Evolutionary conservation across 2,888 invertebrate genomes (phyloP).

Genomic region (Salpingus planirostris): DNA sequence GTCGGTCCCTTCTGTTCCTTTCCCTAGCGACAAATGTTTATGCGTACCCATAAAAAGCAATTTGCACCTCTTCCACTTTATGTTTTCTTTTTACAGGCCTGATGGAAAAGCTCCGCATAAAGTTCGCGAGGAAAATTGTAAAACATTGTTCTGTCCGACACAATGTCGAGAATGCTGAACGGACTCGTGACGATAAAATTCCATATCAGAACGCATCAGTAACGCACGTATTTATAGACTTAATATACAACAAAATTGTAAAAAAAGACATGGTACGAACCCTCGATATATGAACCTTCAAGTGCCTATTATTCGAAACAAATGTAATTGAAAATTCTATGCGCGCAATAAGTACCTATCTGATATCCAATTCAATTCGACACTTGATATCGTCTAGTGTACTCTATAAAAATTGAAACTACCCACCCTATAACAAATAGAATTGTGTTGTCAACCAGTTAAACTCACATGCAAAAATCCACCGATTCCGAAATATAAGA

Average conservation of each 20-base stretch:
- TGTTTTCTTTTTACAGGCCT: slow-evolving; percentile 21
- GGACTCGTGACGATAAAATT: slow-evolving; percentile 1
- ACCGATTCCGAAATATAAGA: slow-evolving; percentile 54
- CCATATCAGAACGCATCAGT: background rate
- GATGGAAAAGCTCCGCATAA: slow-evolving; percentile 11
- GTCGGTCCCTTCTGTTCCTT: slow-evolving; percentile 17
- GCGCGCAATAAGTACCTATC: no score
- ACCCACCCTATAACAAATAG: no score
- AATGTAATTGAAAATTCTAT: no score
- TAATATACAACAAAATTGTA: no score
- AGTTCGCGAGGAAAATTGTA: slow-evolving; percentile 1
- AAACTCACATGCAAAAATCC: slow-evolving; percentile 59
- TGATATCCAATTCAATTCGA: no score
- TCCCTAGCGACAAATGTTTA: slow-evolving; percentile 26
- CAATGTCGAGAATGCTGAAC: no score
- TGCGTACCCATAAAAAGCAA: slow-evolving; percentile 28
- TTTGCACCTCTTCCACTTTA: slow-evolving; percentile 27
- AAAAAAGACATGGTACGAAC: no score
- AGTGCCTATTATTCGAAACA: no score
- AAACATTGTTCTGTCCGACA: background rate
- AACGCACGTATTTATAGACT: background rate
- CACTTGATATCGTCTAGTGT: no score
- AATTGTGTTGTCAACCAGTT: background rate
- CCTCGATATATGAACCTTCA: no score
- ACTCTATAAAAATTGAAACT: no score